Base-by-base conservation (phyloP, 2,888 invertebrate genomes). In the Ceramica pisi region DNA sequence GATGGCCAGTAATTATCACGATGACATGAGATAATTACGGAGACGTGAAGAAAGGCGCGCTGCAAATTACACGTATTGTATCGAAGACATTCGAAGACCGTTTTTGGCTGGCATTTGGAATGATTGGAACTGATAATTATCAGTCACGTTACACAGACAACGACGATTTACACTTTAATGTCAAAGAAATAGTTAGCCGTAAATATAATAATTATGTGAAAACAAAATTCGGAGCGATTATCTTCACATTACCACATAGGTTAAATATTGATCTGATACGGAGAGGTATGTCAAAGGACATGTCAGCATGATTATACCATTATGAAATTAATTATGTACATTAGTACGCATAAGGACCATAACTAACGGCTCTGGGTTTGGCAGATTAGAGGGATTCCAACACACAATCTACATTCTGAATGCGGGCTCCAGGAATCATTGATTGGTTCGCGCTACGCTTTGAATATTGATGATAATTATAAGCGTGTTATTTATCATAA, bases 1-100 rank as follows among this genome's bases (percentile, higher is more conserved):
- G 76, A 80, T 61, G 79, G 68, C 65, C 79, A 65, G 80, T 82
- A 82, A 88, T 86, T 86, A 87, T 81, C 63, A 57, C 65, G 73
- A 80, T 79, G 84, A 80, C 81, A 86, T 82, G 85, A 70, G 72
- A 85, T 85, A 84, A 86, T 86, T 81, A 76, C 64, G 61, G 46
- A 73, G 72, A 67, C 60, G 75, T 76, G 80, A 76, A 81, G 73
- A 78, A 80, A 75, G 72, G 48, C 64, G 75, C 76, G 71, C 70
- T 78, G 79, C 66, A 80, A 82, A 83, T 86, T 75, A 71, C 66
- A 71, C 71, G 69, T 78, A 76, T 82, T 78, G 83, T 71, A 68
- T 81, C 71, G 62, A 78, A 67, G 60, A 64, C 68, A 51, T 46
- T 81, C 71, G 60, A 78, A 67, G 60, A 64, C 68, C 55, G 67